Percentiles rank a stretch among this genome's conserved stretches.
Conservation (phyloP, 2,113 vertebrate genomes). For the Barnardius zonarius region DNA sequence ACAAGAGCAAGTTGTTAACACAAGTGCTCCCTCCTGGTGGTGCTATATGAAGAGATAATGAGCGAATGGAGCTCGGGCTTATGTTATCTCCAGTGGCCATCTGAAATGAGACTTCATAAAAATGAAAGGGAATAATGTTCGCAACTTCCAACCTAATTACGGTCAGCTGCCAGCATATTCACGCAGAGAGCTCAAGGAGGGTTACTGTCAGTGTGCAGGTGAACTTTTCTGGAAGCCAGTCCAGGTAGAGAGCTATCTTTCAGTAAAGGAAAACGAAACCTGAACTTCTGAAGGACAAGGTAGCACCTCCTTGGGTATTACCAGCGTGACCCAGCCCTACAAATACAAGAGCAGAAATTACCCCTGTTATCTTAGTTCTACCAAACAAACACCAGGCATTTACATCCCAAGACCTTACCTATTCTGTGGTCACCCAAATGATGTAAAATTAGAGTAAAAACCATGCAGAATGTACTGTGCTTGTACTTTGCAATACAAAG, state of each 20-base stretch:
- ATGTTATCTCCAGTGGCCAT: not conserved
- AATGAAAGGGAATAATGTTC: not conserved
- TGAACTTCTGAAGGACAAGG: not conserved
- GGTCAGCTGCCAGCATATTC: not conserved
- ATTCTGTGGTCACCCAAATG: not conserved
- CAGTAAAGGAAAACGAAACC: not conserved
- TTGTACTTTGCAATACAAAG: not conserved
- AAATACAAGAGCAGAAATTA: not conserved
- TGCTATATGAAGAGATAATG: not conserved
- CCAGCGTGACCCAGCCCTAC: not conserved
- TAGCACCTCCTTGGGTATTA: not conserved
- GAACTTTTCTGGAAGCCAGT: not conserved
- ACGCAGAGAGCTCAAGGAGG: not conserved
- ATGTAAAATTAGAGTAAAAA: not conserved
- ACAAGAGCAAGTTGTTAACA: not conserved
- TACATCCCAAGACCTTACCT: not conserved
- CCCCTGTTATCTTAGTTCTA: not conserved
- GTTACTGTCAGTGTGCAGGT: accelerated
- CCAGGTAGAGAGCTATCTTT: not conserved
- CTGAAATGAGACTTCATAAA: not conserved
- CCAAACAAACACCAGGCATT: not conserved
- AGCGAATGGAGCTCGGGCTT: not conserved
- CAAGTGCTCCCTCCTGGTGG: not conserved
- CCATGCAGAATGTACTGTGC: not conserved
- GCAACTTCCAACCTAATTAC: not conserved